These are phyloP conservation scores for Caranx melampygus DNA, from an alignment of 2,113 vertebrate species.

Conservation along the genomic window DNA sequence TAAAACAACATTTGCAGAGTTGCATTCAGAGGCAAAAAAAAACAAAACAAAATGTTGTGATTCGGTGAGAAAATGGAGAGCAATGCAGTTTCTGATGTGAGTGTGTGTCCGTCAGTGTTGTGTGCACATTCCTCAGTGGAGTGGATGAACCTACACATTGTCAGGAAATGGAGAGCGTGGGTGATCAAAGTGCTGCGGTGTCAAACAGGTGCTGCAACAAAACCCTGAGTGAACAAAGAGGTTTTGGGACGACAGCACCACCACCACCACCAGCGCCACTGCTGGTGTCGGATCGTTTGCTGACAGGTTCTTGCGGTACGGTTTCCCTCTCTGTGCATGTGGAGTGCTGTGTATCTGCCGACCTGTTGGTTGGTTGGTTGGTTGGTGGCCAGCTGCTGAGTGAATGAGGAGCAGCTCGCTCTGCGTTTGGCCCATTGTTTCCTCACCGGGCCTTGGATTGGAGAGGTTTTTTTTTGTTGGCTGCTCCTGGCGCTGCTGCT, in stretches of 20 bases:
- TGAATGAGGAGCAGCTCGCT: conserved; percentile 68
- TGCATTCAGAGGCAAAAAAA: background rate
- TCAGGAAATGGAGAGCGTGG: background rate
- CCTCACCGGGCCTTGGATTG: conserved; percentile 43
- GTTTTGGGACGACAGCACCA: conserved; percentile 29
- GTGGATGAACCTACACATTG: conserved; percentile 10
- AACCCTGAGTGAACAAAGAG: conserved; percentile 39
- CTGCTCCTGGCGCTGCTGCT: conserved; percentile 50
- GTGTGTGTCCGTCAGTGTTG: rapidly evolving
- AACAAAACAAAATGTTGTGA: background rate
- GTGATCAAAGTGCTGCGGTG: conserved; percentile 36
- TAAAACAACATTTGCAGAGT: background rate
- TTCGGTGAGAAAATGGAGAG: background rate
- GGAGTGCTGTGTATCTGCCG: conserved; percentile 35
- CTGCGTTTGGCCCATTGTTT: conserved; percentile 72
- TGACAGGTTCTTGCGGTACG: conserved; percentile 6
- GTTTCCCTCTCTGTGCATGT: conserved; percentile 22
- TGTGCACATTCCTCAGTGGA: background rate
- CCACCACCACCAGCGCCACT: no score
- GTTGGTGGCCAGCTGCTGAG: conserved; percentile 70
- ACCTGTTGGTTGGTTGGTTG: conserved; percentile 51
- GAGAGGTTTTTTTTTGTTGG: conserved; percentile 77
- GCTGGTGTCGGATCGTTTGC: conserved; percentile 17
- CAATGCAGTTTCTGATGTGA: background rate
- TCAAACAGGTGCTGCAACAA: conserved; percentile 64